Evolutionary conservation across 1,140 invertebrate species (phyloP).

Genomic region (Musca domestica): DNA sequence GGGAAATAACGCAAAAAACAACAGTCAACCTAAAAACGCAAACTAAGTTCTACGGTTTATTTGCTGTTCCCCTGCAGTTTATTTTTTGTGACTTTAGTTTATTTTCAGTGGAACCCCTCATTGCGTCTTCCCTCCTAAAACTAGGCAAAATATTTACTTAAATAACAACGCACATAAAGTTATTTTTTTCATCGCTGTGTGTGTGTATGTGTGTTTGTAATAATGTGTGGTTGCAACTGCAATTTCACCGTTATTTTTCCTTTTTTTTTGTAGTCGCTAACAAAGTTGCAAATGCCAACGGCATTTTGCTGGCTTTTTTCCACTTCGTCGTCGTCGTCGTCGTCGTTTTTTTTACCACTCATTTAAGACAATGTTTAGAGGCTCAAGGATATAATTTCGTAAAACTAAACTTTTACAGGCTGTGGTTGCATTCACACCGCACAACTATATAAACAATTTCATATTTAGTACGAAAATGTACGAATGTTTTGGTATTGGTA

Average conservation of each 20-base stretch:
- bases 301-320: too few relatives aligned
- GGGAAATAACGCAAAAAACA: too few relatives aligned
- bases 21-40: too few relatives aligned
- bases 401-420: too few relatives aligned
- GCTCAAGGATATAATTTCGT: conserved; percentile 11
- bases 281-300: too few relatives aligned
- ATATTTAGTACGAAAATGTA: too few relatives aligned
- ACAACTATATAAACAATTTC: too few relatives aligned
- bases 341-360: neutral
- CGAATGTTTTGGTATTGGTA: too few relatives aligned
- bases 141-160: conserved; percentile 7
- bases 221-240: neutral
- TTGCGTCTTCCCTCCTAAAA: neutral
- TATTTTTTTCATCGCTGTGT: neutral
- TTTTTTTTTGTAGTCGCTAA: too few relatives aligned
- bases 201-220: neutral
- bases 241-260: too few relatives aligned
- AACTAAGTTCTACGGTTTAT: neutral
- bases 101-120: neutral
- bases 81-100: neutral
- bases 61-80: neutral
- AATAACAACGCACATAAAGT: neutral
- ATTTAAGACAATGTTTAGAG: conserved; percentile 1
- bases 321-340: too few relatives aligned
- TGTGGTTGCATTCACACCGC: too few relatives aligned